Percentiles rank a stretch among this genome's conserved stretches.
Conservation (phyloP, 1,140 invertebrate species). For the Achatina immaculata region DNA sequence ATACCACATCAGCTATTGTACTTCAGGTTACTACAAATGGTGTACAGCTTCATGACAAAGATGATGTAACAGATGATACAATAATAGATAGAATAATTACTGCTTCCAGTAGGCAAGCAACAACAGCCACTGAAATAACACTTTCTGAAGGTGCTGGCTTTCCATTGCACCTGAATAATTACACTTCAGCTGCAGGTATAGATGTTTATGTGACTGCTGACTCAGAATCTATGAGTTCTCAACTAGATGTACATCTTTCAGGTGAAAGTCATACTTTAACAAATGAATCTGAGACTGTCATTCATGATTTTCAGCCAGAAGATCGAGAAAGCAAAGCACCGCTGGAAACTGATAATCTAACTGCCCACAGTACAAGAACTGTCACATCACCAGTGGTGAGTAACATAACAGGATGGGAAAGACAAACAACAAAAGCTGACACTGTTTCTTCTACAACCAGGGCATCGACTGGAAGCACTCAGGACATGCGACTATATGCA, state of each 20-base stretch:
- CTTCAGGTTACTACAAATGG: neutral
- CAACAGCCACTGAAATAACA: neutral
- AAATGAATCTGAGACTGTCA: neutral
- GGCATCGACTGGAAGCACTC: neutral
- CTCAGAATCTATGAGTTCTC: neutral
- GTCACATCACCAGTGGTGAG: neutral
- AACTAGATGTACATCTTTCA: neutral
- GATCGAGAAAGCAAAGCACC: neutral
- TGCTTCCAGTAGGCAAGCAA: neutral
- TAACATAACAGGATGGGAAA: neutral
- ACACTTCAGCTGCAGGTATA: neutral
- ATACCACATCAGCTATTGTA: neutral
- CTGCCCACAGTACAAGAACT: neutral
- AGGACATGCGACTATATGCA: neutral
- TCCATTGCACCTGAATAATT: neutral
- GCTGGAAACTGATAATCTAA: neutral
- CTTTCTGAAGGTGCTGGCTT: neutral
- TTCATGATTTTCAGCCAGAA: neutral
- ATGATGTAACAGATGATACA: neutral
- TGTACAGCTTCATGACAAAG: neutral
- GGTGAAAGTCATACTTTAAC: neutral
- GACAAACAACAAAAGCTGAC: neutral
- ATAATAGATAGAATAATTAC: neutral
- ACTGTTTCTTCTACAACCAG: neutral
- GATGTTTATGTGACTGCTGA: constrained; percentile 3